Evolutionary conservation across 2,797 vertebrate species (phyloP), one percentile per base, ranked within the genome.

Genomic region (Stomatorhinus walkeri): DNA sequence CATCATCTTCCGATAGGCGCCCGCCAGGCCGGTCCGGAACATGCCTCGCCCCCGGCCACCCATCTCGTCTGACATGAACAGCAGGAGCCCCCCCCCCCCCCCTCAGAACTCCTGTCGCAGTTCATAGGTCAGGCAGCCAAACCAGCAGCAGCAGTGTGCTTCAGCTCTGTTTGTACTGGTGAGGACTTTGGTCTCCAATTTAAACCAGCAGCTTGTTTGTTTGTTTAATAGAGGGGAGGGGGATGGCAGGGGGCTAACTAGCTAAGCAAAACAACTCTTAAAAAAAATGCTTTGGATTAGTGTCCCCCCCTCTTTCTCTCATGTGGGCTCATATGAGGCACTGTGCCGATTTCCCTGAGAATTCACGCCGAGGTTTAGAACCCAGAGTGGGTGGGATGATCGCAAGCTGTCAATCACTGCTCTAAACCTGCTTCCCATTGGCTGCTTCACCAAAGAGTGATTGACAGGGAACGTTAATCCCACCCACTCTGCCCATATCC

Each of bases 171-270:
- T 94, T 94, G 92, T 91, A 93, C 93, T 93, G 84, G 90, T 89
- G 85, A 94, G 94, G 94, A 95, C 95, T 95, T 96, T 95, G 95
- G 91, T 90, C 94, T 93, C 91, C 91, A 93, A 93, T 94, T 93
- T 92, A 88, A 91, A 93, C 94, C 91, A 91, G 32, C 36, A 79
- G 72, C 72, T 79, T 79, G 72, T 79, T n/a, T 79, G 40, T 79
- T 79, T 79, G 40, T n/a, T 79, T 46, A 79, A 79, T 9, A 9
- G 24, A 51, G 24, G 49, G 19, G 46, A 16, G n/a, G 28, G 83
- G 16, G 48, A n/a, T 24, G 83, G 19, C 43, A 28, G 14, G 48
- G 46, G 48, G 79, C 2, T 49, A 84, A 24, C n/a, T 84, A 49
- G n/a, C 48, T 28, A 85, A 28, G 83, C 40, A 46, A 46, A 79